A percentile compares a stretch with the other conserved stretches of the same genome.
phyloP scores from a whole-genome alignment of 2,797 vertebrate genomes.

The Cuculus canorus region DNA sequence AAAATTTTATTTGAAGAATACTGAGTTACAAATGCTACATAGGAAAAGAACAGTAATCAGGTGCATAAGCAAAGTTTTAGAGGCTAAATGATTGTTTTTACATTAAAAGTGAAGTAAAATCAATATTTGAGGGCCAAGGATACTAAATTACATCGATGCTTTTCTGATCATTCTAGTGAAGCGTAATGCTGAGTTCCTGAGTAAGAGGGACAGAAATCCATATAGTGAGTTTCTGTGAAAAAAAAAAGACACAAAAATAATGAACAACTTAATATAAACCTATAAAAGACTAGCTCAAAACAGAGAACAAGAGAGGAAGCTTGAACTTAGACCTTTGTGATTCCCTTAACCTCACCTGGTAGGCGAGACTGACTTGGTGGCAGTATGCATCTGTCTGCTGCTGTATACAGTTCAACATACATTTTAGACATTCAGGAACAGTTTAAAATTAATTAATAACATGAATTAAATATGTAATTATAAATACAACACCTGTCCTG shows the following conservation, averaged over 20 bases:
- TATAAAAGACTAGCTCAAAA: not conserved
- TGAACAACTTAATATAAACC: not conserved
- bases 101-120: not conserved
- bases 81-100: not conserved
- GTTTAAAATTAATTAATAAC: not conserved
- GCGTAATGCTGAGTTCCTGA: slow-evolving; percentile 31
- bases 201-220: slow-evolving; percentile 49
- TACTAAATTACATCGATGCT: not conserved
- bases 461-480: slow-evolving; percentile 1
- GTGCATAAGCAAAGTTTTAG: not conserved
- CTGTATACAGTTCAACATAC: not conserved
- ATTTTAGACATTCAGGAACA: not conserved
- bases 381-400: not conserved
- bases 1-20: not conserved
- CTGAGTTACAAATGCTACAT: not conserved
- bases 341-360: not conserved
- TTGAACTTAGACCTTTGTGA: not conserved
- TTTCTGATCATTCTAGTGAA: slow-evolving; percentile 21
- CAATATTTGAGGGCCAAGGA: not conserved
- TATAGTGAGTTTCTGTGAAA: slow-evolving; percentile 56
- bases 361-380: not conserved
- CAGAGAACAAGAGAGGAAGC: not conserved
- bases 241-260: not conserved
- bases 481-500: not conserved
- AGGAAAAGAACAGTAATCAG: not conserved